These are phyloP conservation scores for Arothron firmamentum DNA, from an alignment of 2,113 vertebrate species.

Conservation along the genomic window DNA sequence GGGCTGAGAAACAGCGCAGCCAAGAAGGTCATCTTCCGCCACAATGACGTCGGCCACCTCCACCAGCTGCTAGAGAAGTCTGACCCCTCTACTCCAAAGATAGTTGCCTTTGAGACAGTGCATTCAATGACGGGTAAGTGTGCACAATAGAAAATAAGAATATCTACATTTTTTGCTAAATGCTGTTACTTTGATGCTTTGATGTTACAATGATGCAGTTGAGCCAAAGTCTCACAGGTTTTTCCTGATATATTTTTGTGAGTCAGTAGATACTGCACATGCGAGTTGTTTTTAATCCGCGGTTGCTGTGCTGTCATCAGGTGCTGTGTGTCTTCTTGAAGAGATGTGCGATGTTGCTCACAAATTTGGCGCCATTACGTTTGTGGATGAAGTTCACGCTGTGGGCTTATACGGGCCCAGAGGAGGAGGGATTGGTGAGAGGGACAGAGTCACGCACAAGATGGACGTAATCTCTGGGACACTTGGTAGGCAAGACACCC, in stretches of 20 bases:
- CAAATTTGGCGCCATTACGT: slow-evolving; percentile 87
- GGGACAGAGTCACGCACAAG: slow-evolving; percentile 90
- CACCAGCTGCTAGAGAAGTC: slow-evolving; percentile 81
- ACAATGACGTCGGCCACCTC: slow-evolving; percentile 83
- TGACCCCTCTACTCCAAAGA: slow-evolving; percentile 82
- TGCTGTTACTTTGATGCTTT: too few relatives aligned
- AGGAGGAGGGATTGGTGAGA: slow-evolving; percentile 90
- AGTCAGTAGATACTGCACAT: not conserved
- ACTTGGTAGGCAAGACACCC: slow-evolving; percentile 76
- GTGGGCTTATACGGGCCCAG: slow-evolving; percentile 85
- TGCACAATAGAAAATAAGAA: too few relatives aligned
- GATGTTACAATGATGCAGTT: too few relatives aligned
- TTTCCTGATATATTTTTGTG: too few relatives aligned
- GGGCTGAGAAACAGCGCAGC: slow-evolving; percentile 88
- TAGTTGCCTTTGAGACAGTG: slow-evolving; percentile 91
- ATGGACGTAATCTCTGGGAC: slow-evolving; percentile 96
- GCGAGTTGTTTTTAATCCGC: not conserved
- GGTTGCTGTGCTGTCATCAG: slow-evolving; percentile 57
- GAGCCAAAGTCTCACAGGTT: too few relatives aligned
- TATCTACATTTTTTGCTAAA: too few relatives aligned
- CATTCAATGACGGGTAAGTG: slow-evolving; percentile 91
- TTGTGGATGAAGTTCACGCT: slow-evolving; percentile 92
- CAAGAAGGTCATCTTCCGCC: slow-evolving; percentile 88
- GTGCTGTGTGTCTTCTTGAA: slow-evolving; percentile 87
- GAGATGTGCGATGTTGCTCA: slow-evolving; percentile 89